These are phyloP conservation scores for Cathartes aura DNA, from an alignment of 2,113 vertebrate species.

Conservation along the genomic window DNA sequence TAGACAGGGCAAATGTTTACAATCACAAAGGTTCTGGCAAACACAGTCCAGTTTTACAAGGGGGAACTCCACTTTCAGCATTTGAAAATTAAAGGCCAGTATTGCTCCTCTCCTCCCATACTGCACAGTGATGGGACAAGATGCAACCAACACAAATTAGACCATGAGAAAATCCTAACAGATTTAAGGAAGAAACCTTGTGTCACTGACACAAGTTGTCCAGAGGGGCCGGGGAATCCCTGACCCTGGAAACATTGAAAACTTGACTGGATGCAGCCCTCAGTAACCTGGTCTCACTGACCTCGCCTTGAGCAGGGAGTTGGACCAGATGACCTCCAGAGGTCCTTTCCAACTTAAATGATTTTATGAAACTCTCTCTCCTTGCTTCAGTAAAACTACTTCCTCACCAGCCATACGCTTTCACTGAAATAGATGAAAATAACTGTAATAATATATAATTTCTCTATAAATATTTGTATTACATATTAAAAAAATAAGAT, in stretches of 20 bases:
- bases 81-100: not conserved
- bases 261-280: not conserved
- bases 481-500: not conserved
- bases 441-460: not conserved
- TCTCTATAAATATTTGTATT: not conserved
- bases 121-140: accelerated
- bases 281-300: not conserved
- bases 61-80: not conserved
- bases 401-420: not conserved
- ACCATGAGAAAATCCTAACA: not conserved
- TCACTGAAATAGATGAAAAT: not conserved
- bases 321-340: not conserved
- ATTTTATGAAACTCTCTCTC: not conserved
- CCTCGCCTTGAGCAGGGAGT: not conserved
- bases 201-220: not conserved
- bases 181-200: not conserved
- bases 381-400: not conserved
- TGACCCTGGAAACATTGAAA: not conserved
- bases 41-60: not conserved
- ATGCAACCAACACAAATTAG: not conserved
- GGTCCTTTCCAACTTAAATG: not conserved
- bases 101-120: not conserved
- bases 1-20: not conserved
- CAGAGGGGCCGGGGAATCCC: not conserved
- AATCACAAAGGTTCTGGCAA: not conserved